Evolutionary conservation across 2,888 invertebrate genomes (phyloP), one percentile per base, ranked within the genome.

Genomic region (Mythimna loreyi): DNA sequence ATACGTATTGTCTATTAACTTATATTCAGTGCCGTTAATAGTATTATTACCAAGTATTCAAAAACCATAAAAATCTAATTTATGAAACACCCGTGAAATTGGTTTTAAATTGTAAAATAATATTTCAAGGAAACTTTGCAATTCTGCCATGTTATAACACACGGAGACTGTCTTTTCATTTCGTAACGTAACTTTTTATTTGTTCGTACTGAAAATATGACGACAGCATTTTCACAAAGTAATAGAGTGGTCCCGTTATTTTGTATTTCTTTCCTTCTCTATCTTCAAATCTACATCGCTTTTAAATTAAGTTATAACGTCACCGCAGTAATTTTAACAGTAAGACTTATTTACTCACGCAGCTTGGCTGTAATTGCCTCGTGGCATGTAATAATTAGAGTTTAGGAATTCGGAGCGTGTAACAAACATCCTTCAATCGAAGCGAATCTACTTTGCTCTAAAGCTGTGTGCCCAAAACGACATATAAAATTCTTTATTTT

Each of bases 191-290:
- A 47, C n/a, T 69, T 40, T 75, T 56, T 56, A 56, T 75, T 71
- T 45, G 23, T 75, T 71, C 40, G 23, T 49, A 56, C 50, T 45
- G 45, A 76, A 68, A 76, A 47, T 67, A 68, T 73, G 76, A 60
- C 59, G 56, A 47, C 56, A 52, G 16, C 50, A 53, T 30, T 78
- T 62, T 68, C 23, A 40, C 60, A 40, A 60, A 56, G 23, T 47
- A 36, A 36, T 40, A 49, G 49, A 75, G 45, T 28, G 45, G 23
- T 68, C 56, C 45, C 19, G 28, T 23, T 56, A 59, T 59, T 21
- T 40, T 19, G 40, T 40, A 40, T 67, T 56, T 59, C 56, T 55
- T 25, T 40, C 52, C n/a, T 11, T 50, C 9, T 73, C 66, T 60
- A 63, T 67, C 59, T 56, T 36, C 0, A 25, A 55, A 72, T 55